Base-by-base conservation (phyloP, 2,797 vertebrate genomes). In the Coregonus suidteri region DNA sequence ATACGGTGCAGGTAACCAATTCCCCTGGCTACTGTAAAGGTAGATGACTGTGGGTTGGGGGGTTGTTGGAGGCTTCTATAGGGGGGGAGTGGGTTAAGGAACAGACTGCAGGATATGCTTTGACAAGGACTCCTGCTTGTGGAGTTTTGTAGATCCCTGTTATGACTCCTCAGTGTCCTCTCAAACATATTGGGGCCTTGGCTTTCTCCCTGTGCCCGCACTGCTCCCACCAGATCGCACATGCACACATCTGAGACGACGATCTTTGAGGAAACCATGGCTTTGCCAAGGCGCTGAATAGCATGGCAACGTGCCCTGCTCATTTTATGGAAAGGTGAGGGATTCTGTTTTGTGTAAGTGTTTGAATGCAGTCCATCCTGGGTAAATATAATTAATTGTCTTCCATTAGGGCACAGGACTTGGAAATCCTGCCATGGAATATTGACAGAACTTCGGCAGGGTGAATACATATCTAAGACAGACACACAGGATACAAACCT, bases 401-500 rank as follows among this genome's bases (percentile, higher is more conserved):
- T 47, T 47, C 14, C 71, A 31, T 18, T n/a, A 53, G 37, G n/a
- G 69, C 41, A 52, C n/a, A 20, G 9, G 20, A 71, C 47, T 20
- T 71, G n/a, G 4, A 41, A 6, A 1, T 13, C 3, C 4, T 71
- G 11, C 13, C 69, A 1, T 30, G 20, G 5, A 47, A 30, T 2
- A 9, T n/a, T n/a, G 0, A 6, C 56, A 20, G 5, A 6, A n/a
- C 53, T n/a, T 18, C n/a, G 7, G 1, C 30, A 15, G 30, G 30
- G 15, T 7, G 35, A 1, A n/a, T 20, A 41, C 16, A 7, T 7
- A 6, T 75, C 82, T 69, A 11, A 83, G 75, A 71, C 73, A 80
- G 71, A 80, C 87, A 88, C 87, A 86, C 87, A 92, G 87, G 87
- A 91, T 85, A 78, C 86, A 81, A 79, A 74, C 82, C 68, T 76